phyloP scores from a whole-genome alignment of 2,797 vertebrate species.

The Sebastes iracundus region DNA sequence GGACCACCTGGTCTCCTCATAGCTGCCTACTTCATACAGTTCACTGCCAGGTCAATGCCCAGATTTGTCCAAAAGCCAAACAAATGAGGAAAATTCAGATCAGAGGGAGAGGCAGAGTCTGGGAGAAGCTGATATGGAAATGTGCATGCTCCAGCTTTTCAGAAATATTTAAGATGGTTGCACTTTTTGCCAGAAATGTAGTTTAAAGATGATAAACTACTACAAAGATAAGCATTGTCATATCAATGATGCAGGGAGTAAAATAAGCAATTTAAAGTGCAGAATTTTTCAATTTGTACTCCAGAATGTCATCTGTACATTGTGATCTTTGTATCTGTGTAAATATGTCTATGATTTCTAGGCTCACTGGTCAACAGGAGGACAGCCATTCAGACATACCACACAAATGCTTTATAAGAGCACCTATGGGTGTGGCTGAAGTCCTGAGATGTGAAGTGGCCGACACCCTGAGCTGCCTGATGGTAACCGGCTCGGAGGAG shows the following conservation, averaged over 20 bases:
- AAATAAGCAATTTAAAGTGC: not conserved
- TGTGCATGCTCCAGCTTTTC: not conserved
- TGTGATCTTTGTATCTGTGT: not conserved
- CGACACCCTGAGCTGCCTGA: constrained; percentile 83
- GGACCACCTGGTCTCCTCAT: not conserved
- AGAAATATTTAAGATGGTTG: not conserved
- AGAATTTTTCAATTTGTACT: not conserved
- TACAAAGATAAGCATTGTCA: not conserved
- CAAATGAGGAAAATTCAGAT: constrained; percentile 24
- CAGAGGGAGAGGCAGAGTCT: not conserved
- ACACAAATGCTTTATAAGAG: constrained; percentile 82
- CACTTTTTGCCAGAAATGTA: not conserved
- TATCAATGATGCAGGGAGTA: not conserved
- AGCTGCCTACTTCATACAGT: not conserved
- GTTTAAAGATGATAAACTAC: not conserved
- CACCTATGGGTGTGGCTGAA: constrained; percentile 66
- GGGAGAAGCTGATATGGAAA: constrained; percentile 37
- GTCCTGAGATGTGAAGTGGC: constrained; percentile 79
- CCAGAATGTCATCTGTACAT: not conserved
- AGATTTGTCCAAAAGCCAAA: constrained; percentile 23
- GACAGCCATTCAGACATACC: constrained; percentile 35
- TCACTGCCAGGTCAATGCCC: constrained; percentile 21
- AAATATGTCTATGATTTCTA: not conserved
- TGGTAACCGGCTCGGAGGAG: constrained; percentile 88
- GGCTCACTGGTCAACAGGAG: constrained; percentile 30